Evolutionary conservation across 2,113 vertebrate genomes (phyloP).

Genomic region (Silurus asotus): DNA sequence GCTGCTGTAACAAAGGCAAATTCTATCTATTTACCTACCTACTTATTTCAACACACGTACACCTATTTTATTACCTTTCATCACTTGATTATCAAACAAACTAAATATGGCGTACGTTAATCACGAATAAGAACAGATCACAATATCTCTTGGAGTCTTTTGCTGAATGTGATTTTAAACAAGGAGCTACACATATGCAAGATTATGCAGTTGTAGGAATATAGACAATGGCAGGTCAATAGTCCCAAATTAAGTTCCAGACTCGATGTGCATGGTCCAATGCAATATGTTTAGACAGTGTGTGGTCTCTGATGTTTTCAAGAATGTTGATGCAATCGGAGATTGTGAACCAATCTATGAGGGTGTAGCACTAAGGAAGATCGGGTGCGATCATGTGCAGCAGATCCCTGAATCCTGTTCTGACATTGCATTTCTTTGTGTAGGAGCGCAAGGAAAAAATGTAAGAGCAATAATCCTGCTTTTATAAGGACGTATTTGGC

Average conservation of each 20-base stretch:
- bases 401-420: conserved; percentile 1
- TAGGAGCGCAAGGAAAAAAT: neutral
- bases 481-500: neutral
- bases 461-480: neutral
- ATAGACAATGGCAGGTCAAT: neutral
- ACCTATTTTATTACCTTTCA: neutral
- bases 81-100: neutral
- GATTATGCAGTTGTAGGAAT: neutral
- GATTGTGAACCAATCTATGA: neutral
- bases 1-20: no score
- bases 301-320: neutral
- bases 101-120: neutral
- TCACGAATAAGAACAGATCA: neutral
- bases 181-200: neutral
- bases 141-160: neutral
- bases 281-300: neutral
- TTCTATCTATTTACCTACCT: no score
- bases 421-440: neutral
- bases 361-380: neutral
- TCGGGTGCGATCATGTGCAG: neutral
- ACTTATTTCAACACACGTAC: neutral
- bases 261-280: neutral
- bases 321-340: neutral
- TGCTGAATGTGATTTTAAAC: neutral
- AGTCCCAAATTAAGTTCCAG: neutral